phyloP scores from a whole-genome alignment of 2,113 vertebrate species.

The human region GRCh38 chr15:88005501-88006000 shows the following conservation, averaged over 20 bases:
- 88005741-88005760: not conserved
- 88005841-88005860: not conserved
- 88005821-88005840: not conserved
- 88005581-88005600: not conserved
- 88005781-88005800: not conserved
- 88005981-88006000: not conserved
- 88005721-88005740: not conserved
- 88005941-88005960: not conserved
- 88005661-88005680: too few relatives aligned
- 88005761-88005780: not conserved
- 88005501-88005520: not conserved
- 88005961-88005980: fast-evolving
- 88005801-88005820: not conserved
- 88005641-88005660: not conserved
- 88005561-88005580: not conserved
- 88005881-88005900: not conserved
- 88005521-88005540: not conserved
- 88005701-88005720: not conserved
- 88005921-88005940: not conserved
- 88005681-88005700: not conserved
- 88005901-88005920: not conserved
- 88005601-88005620: not conserved
- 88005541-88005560: not conserved
- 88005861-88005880: not conserved
- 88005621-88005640: not conserved